phyloP scores from a whole-genome alignment of 1,140 invertebrate genomes.

The Euura lappo region DNA sequence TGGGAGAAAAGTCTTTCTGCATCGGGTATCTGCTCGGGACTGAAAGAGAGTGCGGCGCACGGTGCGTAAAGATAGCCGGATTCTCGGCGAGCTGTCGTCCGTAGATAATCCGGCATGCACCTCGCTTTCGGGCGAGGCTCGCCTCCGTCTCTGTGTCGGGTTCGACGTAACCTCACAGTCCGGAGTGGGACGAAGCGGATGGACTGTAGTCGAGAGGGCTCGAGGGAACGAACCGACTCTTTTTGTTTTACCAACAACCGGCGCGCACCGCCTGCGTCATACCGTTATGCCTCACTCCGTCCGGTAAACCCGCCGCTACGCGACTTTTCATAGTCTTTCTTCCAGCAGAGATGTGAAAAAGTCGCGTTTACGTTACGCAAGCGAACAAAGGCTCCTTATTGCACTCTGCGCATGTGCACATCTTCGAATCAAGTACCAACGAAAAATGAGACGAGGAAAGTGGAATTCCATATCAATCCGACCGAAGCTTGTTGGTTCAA shows the following conservation, averaged over 20 bases:
- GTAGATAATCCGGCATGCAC: conserved; percentile 6
- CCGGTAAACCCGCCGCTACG: background rate
- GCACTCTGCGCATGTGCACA: too few species aligned
- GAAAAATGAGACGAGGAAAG: too few species aligned
- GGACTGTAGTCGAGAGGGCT: conserved; percentile 22
- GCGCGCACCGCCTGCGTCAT: background rate
- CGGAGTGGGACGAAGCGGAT: background rate
- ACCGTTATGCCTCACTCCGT: background rate
- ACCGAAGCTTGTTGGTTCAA: background rate
- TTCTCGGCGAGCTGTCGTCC: conserved; percentile 2
- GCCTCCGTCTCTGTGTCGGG: background rate
- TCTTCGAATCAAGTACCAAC: too few species aligned
- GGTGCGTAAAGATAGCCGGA: background rate
- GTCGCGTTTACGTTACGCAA: too few species aligned
- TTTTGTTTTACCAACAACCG: background rate
- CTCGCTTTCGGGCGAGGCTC: background rate
- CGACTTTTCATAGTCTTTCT: too few species aligned
- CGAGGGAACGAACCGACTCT: conserved; percentile 24
- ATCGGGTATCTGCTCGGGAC: background rate
- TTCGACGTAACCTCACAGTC: too few species aligned
- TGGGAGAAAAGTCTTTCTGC: too few species aligned
- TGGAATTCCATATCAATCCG: too few species aligned
- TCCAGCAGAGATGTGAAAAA: too few species aligned
- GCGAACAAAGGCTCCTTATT: too few species aligned
- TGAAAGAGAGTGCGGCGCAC: background rate